Evolutionary conservation across 2,113 vertebrate genomes (phyloP).

Genomic region (Odontophorus gujanensis): DNA sequence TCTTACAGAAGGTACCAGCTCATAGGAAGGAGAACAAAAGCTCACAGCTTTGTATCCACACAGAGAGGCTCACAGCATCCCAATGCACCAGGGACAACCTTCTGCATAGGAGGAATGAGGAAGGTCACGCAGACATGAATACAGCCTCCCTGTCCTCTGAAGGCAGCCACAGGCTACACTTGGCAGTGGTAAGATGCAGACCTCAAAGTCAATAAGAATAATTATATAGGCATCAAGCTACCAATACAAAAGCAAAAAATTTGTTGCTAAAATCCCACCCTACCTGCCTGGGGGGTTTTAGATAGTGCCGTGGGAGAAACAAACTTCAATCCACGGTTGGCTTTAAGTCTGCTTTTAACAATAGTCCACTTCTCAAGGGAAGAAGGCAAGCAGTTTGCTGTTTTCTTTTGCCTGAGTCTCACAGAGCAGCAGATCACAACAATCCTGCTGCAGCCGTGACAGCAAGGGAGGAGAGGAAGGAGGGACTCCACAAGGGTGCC

Average conservation of each 20-base stretch:
- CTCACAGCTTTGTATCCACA: neutral
- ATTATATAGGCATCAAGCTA: too few relatives aligned
- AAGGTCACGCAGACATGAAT: neutral
- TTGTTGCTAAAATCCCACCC: neutral
- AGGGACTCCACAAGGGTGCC: neutral
- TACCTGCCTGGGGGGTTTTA: neutral
- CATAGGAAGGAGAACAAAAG: neutral
- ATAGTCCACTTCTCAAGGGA: neutral
- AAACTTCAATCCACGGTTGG: neutral
- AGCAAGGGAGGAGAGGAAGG: neutral
- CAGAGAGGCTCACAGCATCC: neutral
- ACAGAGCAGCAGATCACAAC: neutral
- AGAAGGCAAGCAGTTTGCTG: neutral
- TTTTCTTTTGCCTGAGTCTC: neutral
- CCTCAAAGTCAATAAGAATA: neutral
- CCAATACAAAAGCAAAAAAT: neutral
- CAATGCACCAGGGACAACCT: rapidly evolving
- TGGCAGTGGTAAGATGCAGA: neutral
- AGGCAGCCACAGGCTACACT: neutral
- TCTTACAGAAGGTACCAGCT: neutral
- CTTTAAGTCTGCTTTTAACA: neutral
- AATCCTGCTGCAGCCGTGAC: neutral
- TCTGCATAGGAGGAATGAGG: neutral
- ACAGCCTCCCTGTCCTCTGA: neutral
- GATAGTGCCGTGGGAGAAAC: neutral